A percentile compares a stretch with the other conserved stretches of the same genome.
Evolutionary conservation across 2,797 vertebrate species (phyloP).

Genomic region (Lateolabrax maculatus): DNA sequence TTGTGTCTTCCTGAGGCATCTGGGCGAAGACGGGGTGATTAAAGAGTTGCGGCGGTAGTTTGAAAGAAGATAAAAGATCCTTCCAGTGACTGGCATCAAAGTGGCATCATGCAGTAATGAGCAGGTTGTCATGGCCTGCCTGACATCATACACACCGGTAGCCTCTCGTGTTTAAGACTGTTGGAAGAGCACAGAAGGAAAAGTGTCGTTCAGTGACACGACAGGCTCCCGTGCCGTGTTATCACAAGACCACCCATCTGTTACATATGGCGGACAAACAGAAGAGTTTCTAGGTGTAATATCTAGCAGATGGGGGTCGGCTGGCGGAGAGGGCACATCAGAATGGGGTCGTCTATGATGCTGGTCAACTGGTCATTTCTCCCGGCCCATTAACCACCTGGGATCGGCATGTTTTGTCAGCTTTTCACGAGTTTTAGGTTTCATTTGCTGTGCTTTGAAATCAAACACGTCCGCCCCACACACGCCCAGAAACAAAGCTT

Average conservation of each 20-base stretch:
- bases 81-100: conserved; percentile 33
- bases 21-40: conserved; percentile 39
- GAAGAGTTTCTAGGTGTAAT: conserved; percentile 83
- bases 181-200: conserved; percentile 19
- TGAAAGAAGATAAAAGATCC: conserved; percentile 58
- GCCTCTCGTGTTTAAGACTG: conserved; percentile 7
- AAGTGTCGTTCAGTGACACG: conserved; percentile 71
- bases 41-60: conserved; percentile 26
- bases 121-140: conserved; percentile 12
- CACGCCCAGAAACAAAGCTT: conserved; percentile 66
- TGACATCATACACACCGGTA: conserved; percentile 30
- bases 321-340: conserved; percentile 59
- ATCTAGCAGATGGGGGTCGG: conserved; percentile 85
- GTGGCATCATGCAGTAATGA: conserved; percentile 37
- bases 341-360: conserved; percentile 77
- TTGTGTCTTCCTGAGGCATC: conserved; percentile 48
- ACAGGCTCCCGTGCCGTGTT: conserved; percentile 69
- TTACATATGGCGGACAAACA: conserved; percentile 83
- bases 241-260: conserved; percentile 86
- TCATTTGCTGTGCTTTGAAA: conserved; percentile 86
- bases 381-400: conserved; percentile 88
- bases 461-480: conserved; percentile 66
- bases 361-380: conserved; percentile 89
- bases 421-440: conserved; percentile 84
- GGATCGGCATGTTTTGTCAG: conserved; percentile 87